Evolutionary conservation across 2,888 invertebrate species (phyloP).

Genomic region (Polyploca ridens): DNA sequence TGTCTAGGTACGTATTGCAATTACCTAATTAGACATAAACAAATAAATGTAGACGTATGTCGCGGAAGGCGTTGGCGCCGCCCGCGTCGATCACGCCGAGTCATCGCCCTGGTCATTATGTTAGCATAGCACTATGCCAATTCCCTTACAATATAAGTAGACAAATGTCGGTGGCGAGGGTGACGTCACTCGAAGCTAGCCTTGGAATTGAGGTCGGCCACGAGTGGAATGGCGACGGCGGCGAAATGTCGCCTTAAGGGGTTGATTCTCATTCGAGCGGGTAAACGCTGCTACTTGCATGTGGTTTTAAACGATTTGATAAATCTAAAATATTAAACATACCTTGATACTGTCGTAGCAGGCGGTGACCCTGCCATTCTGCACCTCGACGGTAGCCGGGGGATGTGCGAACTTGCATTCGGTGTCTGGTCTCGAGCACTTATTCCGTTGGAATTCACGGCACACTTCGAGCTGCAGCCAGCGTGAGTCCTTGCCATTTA

Average conservation of each 20-base stretch:
- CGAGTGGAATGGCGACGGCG: slow-evolving; percentile 73
- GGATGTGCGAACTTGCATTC: slow-evolving; percentile 99
- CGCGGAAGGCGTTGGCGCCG: neutral
- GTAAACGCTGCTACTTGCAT: slow-evolving; percentile 49
- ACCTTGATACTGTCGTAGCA: slow-evolving; percentile 99
- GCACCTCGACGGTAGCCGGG: slow-evolving; percentile 99
- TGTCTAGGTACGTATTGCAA: neutral
- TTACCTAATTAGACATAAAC: slow-evolving; percentile 1
- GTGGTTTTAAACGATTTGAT: neutral
- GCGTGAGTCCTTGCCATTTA: slow-evolving; percentile 99
- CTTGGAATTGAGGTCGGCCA: slow-evolving; percentile 79
- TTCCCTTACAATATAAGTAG: slow-evolving; percentile 70
- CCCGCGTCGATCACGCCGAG: slow-evolving; percentile 41
- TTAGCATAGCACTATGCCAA: slow-evolving; percentile 63
- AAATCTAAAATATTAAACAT: slow-evolving; percentile 64
- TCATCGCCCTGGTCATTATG: slow-evolving; percentile 73
- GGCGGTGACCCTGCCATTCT: slow-evolving; percentile 99
- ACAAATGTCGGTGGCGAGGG: slow-evolving; percentile 57
- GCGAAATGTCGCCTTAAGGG: slow-evolving; percentile 73
- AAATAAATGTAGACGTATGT: slow-evolving; percentile 25
- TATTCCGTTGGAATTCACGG: slow-evolving; percentile 99
- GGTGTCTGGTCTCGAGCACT: slow-evolving; percentile 99
- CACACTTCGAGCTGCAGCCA: slow-evolving; percentile 99
- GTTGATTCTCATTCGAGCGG: slow-evolving; percentile 59
- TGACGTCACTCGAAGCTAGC: slow-evolving; percentile 79